Evolutionary conservation across 2,797 vertebrate genomes (phyloP).

Genomic region (Molossus molossus): DNA sequence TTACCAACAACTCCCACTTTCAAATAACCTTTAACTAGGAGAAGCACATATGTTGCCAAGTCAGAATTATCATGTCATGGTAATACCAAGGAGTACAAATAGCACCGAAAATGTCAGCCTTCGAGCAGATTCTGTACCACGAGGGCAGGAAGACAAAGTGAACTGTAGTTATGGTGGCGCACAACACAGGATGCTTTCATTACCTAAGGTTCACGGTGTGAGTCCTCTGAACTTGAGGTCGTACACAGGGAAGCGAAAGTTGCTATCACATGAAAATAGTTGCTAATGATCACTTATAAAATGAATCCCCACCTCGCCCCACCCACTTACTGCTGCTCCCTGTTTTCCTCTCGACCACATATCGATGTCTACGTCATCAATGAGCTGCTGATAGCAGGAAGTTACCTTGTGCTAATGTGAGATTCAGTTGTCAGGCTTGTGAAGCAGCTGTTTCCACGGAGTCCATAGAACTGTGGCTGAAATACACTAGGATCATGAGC

Average conservation of each 20-base stretch:
- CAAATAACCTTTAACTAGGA: conserved; percentile 83
- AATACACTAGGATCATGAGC: not conserved
- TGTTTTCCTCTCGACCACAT: not conserved
- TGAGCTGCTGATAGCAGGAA: not conserved
- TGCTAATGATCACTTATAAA: not conserved
- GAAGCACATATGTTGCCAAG: conserved; percentile 80
- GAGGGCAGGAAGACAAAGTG: conserved; percentile 70
- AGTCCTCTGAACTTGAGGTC: not conserved
- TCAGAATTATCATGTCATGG: conserved; percentile 82
- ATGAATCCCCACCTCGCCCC: not conserved
- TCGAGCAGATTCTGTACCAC: conserved; percentile 74
- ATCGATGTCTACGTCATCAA: not conserved
- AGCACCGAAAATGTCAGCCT: conserved; percentile 83
- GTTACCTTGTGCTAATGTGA: not conserved
- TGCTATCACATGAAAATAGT: not conserved
- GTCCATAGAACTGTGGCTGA: not conserved
- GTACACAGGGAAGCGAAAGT: not conserved
- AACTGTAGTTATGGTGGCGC: conserved; percentile 15
- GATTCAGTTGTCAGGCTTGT: not conserved
- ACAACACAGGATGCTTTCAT: not conserved
- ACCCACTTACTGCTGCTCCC: not conserved
- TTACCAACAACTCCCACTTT: conserved; percentile 76
- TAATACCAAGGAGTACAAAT: conserved; percentile 84
- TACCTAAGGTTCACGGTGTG: not conserved
- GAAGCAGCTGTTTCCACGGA: not conserved